Percentiles rank a stretch among this genome's conserved stretches.
These are phyloP conservation scores for Drosophila yakuba DNA, from an alignment of 1,140 invertebrate genomes.

Conservation along the genomic window DNA sequence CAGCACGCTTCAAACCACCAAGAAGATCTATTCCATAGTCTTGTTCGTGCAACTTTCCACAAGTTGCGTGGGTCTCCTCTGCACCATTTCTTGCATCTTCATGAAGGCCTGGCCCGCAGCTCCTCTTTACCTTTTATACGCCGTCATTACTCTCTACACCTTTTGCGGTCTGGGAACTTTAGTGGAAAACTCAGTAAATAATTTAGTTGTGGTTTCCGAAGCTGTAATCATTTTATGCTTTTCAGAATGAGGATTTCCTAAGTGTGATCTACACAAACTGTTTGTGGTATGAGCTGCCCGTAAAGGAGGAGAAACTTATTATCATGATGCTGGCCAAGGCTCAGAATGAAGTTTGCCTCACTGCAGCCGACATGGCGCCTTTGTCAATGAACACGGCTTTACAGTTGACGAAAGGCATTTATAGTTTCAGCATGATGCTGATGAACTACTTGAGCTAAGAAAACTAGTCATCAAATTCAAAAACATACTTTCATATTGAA, in stretches of 20 bases:
- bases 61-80: conserved; percentile 37
- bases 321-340: conserved; percentile 68
- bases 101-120: conserved; percentile 58
- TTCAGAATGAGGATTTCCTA: conserved; percentile 50
- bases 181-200: conserved; percentile 50
- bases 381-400: conserved; percentile 69
- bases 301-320: conserved; percentile 48
- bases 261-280: conserved; percentile 51
- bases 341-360: conserved; percentile 51
- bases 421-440: conserved; percentile 72
- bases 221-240: not conserved
- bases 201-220: no score
- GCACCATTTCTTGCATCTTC: conserved; percentile 66
- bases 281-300: conserved; percentile 64
- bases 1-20: conserved; percentile 50
- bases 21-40: conserved; percentile 45
- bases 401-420: conserved; percentile 61
- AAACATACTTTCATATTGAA: not conserved
- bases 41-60: conserved; percentile 55
- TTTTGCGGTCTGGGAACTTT: conserved; percentile 63
- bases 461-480: not conserved
- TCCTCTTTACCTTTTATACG: conserved; percentile 48
- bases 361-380: conserved; percentile 52
- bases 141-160: conserved; percentile 41
- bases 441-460: conserved; percentile 55